These are phyloP conservation scores for Myotis daubentonii DNA, from an alignment of 2,797 vertebrate species.

Conservation along the genomic window DNA sequence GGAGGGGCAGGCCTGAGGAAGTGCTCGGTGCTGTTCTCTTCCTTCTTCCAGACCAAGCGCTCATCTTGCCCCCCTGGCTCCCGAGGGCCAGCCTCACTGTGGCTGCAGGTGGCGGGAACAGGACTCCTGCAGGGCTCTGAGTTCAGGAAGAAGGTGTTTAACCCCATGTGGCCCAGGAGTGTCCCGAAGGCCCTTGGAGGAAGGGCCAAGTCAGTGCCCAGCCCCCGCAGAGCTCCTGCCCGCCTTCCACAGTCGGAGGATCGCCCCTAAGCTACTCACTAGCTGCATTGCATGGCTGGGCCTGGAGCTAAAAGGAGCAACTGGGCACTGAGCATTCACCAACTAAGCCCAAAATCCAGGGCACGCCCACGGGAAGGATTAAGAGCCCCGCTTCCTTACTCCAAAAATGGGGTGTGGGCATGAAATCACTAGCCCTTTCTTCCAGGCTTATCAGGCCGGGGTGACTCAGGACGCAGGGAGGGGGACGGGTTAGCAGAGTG, in stretches of 20 bases:
- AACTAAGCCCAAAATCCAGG: background rate
- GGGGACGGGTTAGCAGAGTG: background rate
- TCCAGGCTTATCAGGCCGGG: background rate
- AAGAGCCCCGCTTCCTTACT: background rate
- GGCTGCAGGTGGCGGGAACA: background rate
- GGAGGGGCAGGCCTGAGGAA: background rate
- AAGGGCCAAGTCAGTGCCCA: background rate
- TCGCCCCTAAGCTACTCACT: background rate
- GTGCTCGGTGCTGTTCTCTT: conserved; percentile 1
- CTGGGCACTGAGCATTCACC: background rate
- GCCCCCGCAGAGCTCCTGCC: background rate
- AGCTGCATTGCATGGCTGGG: background rate
- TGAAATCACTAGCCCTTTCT: background rate
- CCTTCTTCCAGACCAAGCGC: conserved; percentile 22
- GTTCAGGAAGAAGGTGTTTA: conserved; percentile 51
- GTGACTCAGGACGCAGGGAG: background rate
- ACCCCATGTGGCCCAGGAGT: background rate
- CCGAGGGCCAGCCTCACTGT: background rate
- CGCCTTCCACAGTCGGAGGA: background rate
- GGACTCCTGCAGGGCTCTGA: background rate
- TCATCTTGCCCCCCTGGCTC: background rate
- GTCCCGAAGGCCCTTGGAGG: background rate
- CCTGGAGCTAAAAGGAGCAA: background rate
- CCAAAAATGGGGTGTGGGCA: background rate
- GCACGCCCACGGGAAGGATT: background rate